Base-by-base conservation (phyloP, 2,113 vertebrate species). In the Dasypus novemcinctus region DNA sequence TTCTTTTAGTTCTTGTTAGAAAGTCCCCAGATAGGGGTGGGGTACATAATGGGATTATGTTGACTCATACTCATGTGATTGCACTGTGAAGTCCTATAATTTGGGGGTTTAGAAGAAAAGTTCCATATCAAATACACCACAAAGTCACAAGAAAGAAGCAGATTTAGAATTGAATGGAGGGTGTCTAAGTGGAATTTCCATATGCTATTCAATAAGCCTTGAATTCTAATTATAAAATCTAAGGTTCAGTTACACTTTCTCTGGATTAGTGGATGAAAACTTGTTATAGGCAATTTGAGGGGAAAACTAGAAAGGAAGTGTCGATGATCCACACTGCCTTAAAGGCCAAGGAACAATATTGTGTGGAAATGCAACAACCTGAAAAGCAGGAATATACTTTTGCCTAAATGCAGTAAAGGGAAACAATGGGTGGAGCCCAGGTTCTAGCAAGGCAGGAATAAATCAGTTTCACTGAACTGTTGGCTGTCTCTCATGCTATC, bases 1-100 rank as follows among this genome's bases (percentile, higher is more conserved):
- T 97, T 98, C 97, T 98, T 98, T 91, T 92, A 78, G 91, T 97
- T 98, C 97, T 98, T 98, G 91, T 98, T 97, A 98, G 95, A 98
- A 98, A 98, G 97, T 97, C 98, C 98, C 98, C 91, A 68, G 95
- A 64, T 83, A 23, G 31, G 90, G 25, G 66, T 96, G 88, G 0
- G 7, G 59, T 66, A 97, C 76, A 96, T 79, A 79, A 71, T 95
- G 74, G 80, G 95, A 89, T 95, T 95, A 93, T 97, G 97, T 97
- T 98, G 97, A 98, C 81, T 98, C 96, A 97, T 41, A 97, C 52
- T 96, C 94, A 95, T 91, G 80, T 98, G 97, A 97, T 96, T 90
- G 29, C 2, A 49, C 25, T 85, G 95, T 97, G 95, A 97, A 85
- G 0, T 18, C 93, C 76, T 95, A 95, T 36, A 95, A 87, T 14